A percentile compares a stretch with the other conserved stretches of the same genome.
Conservation (phyloP, 2,113 vertebrate genomes). For the Aythya baeri region DNA sequence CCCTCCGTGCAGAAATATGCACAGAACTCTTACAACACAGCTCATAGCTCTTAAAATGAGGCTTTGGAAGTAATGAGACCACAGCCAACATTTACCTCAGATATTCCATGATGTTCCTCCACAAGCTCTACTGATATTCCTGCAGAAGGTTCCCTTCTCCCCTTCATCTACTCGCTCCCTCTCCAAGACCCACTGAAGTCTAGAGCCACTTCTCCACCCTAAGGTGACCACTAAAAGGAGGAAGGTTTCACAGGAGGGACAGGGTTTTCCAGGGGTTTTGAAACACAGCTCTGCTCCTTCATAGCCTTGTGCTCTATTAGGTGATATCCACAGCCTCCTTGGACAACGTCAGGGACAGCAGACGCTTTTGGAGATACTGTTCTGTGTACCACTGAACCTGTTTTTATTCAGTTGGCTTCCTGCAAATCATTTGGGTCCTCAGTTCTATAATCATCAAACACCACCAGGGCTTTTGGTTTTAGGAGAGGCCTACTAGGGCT, state of each 20-base stretch:
- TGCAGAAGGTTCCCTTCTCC: neutral
- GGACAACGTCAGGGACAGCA: neutral
- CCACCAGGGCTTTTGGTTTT: neutral
- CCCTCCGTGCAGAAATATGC: neutral
- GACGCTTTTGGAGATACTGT: neutral
- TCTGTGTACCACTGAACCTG: neutral
- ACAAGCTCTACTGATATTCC: neutral
- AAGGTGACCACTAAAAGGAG: neutral
- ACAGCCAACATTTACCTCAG: neutral
- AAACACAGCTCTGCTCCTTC: neutral
- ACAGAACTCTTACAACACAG: neutral
- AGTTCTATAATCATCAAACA: neutral
- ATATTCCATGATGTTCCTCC: neutral
- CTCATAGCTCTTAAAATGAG: neutral
- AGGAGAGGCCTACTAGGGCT: neutral
- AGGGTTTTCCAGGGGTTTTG: neutral
- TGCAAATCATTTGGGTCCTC: neutral
- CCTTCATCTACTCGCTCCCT: neutral
- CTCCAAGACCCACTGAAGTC: neutral
- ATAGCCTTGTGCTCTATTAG: neutral
- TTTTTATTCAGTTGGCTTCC: neutral
- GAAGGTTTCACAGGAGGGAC: neutral
- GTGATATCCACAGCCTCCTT: neutral
- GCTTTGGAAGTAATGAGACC: neutral
- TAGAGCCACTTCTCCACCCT: neutral